Evolutionary conservation across 2,888 invertebrate species (phyloP).

Genomic region (Physocephala rufipes): DNA sequence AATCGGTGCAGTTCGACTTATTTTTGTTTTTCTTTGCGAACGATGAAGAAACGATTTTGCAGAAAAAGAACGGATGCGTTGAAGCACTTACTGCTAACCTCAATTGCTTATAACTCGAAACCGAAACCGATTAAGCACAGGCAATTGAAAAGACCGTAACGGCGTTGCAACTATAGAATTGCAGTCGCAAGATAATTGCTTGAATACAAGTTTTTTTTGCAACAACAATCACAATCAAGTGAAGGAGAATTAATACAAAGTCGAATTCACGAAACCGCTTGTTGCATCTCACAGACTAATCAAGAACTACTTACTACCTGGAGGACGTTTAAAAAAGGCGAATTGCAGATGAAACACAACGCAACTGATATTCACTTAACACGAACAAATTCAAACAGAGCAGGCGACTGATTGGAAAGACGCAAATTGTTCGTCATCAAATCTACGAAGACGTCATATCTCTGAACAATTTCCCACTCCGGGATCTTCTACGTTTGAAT

Average conservation of each 20-base stretch:
- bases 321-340: not conserved
- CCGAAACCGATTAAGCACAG: too few relatives aligned
- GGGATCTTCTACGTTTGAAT: conserved; percentile 16
- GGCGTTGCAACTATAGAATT: not conserved
- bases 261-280: not conserved
- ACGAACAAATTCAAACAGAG: not conserved
- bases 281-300: too few relatives aligned
- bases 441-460: conserved; percentile 14
- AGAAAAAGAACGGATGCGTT: too few relatives aligned
- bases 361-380: not conserved
- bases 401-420: not conserved
- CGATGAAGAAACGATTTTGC: too few relatives aligned
- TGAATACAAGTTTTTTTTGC: not conserved
- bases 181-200: not conserved
- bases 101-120: too few relatives aligned
- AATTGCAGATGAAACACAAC: not conserved
- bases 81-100: too few relatives aligned
- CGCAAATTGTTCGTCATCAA: not conserved
- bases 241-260: not conserved
- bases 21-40: too few relatives aligned
- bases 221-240: not conserved
- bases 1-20: too few relatives aligned
- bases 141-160: not conserved
- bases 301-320: not conserved
- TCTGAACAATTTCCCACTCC: conserved; percentile 20